These are phyloP conservation scores for Gambusia affinis DNA, from an alignment of 2,113 vertebrate genomes.

Conservation along the genomic window DNA sequence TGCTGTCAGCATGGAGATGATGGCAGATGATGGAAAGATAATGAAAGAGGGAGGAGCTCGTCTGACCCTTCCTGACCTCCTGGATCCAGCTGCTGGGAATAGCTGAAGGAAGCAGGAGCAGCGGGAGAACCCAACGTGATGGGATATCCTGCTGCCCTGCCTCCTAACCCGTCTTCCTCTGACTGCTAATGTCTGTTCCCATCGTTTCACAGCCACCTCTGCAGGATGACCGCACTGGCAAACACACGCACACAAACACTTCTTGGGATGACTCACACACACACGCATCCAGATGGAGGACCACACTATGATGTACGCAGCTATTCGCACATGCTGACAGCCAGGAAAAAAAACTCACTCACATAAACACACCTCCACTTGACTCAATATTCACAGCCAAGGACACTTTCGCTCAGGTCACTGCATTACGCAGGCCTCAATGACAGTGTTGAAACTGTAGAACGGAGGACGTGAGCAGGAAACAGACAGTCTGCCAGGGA, in stretches of 20 bases:
- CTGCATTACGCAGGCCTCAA: constrained; percentile 34
- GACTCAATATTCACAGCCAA: constrained; percentile 60
- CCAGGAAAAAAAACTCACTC: constrained; percentile 32
- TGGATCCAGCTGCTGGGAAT: constrained; percentile 71
- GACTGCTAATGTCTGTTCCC: constrained; percentile 56
- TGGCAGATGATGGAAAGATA: constrained; percentile 77
- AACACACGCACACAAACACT: constrained; percentile 30
- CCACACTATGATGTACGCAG: constrained; percentile 23
- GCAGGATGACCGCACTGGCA: constrained; percentile 33
- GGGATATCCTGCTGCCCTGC: constrained; percentile 79
- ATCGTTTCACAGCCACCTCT: constrained; percentile 59
- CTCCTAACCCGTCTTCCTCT: constrained; percentile 69
- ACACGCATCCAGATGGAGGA: constrained; percentile 39
- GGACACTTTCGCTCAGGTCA: constrained; percentile 54
- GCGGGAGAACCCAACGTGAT: constrained; percentile 48
- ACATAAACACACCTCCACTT: constrained; percentile 47
- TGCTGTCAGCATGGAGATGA: constrained; percentile 61
- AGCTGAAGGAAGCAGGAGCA: constrained; percentile 73
- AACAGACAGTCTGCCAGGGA: constrained; percentile 50
- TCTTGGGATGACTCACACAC: constrained; percentile 34
- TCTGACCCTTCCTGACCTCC: constrained; percentile 71
- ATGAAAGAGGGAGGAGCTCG: constrained; percentile 67
- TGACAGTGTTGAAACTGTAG: constrained; percentile 50
- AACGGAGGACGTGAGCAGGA: constrained; percentile 36
- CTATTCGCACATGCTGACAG: constrained; percentile 47